These are phyloP conservation scores for Melieria omissa DNA, from an alignment of 2,888 invertebrate genomes.

Conservation along the genomic window DNA sequence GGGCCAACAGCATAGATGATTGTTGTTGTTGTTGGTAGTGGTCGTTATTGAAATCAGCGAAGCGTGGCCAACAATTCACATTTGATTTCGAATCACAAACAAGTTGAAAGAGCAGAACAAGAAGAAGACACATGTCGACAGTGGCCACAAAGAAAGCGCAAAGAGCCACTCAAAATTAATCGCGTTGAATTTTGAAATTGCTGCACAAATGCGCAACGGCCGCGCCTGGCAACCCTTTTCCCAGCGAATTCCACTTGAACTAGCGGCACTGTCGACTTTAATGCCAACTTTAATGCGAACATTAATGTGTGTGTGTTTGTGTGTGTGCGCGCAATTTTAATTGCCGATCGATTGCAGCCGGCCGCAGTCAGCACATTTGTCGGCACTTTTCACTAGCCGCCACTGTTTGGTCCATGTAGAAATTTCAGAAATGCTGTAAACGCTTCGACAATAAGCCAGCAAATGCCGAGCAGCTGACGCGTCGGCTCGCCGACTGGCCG, in stretches of 20 bases:
- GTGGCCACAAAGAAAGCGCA: too few relatives aligned
- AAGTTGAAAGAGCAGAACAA: too few relatives aligned
- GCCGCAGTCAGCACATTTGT: too few relatives aligned
- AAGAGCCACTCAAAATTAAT: too few relatives aligned
- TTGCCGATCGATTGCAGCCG: background rate
- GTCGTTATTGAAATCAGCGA: conserved; percentile 28
- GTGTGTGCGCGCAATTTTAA: background rate
- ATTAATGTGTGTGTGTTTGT: background rate
- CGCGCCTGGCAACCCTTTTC: conserved; percentile 24
- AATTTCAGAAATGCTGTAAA: conserved; percentile 32
- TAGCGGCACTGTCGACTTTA: conserved; percentile 26
- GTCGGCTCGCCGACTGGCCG: conserved; percentile 15
- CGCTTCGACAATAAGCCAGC: background rate
- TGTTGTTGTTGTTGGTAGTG: background rate
- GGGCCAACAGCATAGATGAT: background rate
- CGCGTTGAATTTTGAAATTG: too few relatives aligned
- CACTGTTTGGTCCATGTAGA: background rate
- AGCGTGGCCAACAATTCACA: conserved; percentile 11
- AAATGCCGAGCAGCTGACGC: conserved; percentile 5
- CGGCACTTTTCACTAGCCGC: too few relatives aligned
- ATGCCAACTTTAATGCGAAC: conserved; percentile 7
- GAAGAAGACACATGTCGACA: too few relatives aligned
- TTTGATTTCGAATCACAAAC: too few relatives aligned
- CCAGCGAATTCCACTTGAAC: conserved; percentile 29
- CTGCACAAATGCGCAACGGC: background rate